Evolutionary conservation across 1,140 invertebrate species (phyloP).

Genomic region (Nylanderia fulva): DNA sequence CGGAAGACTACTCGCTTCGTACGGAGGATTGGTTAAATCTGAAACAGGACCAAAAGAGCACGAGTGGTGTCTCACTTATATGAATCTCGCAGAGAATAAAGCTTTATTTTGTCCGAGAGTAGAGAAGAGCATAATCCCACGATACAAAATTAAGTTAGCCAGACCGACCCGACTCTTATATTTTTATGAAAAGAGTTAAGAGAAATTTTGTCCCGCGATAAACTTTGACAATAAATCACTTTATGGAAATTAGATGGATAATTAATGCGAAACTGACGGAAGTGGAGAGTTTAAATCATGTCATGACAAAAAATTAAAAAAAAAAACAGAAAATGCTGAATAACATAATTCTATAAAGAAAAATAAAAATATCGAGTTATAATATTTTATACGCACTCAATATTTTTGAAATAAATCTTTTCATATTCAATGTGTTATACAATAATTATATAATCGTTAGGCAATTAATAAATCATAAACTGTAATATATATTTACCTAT

Average conservation of each 20-base stretch:
- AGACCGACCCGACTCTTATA: neutral
- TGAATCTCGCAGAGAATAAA: neutral
- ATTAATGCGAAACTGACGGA: constrained; percentile 17
- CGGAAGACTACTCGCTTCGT: constrained; percentile 78
- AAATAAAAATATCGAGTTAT: neutral
- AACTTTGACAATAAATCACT: neutral
- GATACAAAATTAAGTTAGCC: constrained; percentile 40
- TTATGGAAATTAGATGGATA: constrained; percentile 17
- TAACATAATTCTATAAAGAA: neutral
- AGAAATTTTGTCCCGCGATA: neutral
- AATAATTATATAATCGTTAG: neutral
- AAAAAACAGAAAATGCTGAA: neutral
- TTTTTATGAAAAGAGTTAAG: constrained; percentile 10
- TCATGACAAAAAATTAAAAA: constrained; percentile 12
- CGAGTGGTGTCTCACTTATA: neutral
- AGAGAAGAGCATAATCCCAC: neutral
- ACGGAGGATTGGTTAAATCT: constrained; percentile 80
- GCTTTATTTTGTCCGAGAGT: constrained; percentile 3
- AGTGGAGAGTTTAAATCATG: neutral
- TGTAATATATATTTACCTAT: constrained; percentile 73
- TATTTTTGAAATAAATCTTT: neutral
- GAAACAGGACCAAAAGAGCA: constrained; percentile 41
- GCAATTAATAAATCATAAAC: neutral
- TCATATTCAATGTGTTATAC: neutral
- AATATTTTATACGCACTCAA: neutral